Conservation (phyloP, 2,113 vertebrate species). For the Artemisiospiza belli region DNA sequence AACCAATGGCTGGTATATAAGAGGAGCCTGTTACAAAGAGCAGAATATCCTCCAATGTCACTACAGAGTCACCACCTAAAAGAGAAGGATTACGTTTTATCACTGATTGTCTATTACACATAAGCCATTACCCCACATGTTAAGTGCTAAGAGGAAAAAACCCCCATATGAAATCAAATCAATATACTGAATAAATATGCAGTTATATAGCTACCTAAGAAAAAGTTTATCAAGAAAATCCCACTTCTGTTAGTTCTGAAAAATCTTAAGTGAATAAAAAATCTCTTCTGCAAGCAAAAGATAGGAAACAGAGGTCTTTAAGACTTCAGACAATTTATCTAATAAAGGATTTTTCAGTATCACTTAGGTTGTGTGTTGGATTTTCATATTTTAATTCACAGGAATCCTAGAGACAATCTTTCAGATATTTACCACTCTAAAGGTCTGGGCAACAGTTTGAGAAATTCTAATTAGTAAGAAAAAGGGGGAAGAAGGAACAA, state of each 20-base stretch:
- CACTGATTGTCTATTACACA: background rate
- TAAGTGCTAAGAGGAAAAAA: background rate
- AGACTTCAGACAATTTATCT: background rate
- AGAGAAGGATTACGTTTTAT: background rate
- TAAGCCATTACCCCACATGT: background rate
- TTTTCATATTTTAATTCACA: background rate
- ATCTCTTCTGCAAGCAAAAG: background rate
- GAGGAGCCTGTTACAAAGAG: conserved; percentile 80
- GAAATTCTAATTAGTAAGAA: background rate
- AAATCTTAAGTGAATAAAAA: background rate
- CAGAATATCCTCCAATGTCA: conserved; percentile 87
- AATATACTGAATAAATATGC: background rate
- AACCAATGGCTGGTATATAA: conserved; percentile 77
- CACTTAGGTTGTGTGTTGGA: background rate
- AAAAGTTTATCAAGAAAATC: background rate
- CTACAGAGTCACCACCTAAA: conserved; percentile 82
- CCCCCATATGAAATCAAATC: background rate
- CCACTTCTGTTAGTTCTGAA: background rate
- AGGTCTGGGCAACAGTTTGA: background rate
- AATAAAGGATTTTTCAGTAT: background rate
- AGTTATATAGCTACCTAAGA: background rate
- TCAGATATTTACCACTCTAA: background rate
- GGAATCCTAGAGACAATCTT: background rate
- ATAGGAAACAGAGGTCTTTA: background rate
- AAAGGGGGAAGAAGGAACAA: background rate